These are phyloP conservation scores for Drosophila macrospina DNA, from an alignment of 2,888 invertebrate species.

Conservation along the genomic window DNA sequence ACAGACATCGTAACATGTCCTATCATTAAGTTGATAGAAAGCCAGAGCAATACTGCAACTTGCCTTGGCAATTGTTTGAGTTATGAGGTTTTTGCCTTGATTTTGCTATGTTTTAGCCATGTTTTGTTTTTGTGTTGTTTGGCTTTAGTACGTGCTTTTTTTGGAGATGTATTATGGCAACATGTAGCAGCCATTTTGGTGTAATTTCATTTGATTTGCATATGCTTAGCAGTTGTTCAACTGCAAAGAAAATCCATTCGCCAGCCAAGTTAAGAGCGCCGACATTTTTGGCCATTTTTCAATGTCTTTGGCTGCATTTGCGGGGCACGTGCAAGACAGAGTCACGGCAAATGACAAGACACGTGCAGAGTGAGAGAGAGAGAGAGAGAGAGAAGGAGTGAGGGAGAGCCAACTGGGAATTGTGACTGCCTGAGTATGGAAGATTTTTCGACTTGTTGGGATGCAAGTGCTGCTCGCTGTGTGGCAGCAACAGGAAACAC, in stretches of 20 bases:
- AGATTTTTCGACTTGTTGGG: conserved; percentile 44
- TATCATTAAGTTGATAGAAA: neutral
- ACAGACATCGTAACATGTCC: neutral
- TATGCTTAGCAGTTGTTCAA: conserved; percentile 49
- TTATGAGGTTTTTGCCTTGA: conserved; percentile 49
- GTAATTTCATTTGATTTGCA: conserved; percentile 51
- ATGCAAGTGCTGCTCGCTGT: conserved; percentile 35
- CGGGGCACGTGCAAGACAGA: conserved; percentile 12
- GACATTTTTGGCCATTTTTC: conserved; percentile 26
- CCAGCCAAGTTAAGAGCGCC: neutral
- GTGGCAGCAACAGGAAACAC: conserved; percentile 55
- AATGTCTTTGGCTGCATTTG: conserved; percentile 20
- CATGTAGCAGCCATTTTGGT: conserved; percentile 12
- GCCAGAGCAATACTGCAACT: neutral
- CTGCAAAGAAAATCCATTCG: neutral
- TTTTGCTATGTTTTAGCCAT: conserved; percentile 1
- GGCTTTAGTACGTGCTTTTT: conserved; percentile 27
- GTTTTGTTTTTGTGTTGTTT: too few species aligned
- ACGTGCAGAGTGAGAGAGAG: neutral
- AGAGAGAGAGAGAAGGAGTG: neutral
- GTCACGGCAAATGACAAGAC: conserved; percentile 22
- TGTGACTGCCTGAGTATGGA: neutral
- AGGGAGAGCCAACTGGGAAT: conserved; percentile 9
- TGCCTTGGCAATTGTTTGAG: conserved; percentile 18
- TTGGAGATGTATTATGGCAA: conserved; percentile 13